A percentile compares a stretch with the other conserved stretches of the same genome.
Conservation (phyloP, 2,888 invertebrate genomes). For the Monochamus alternatus region DNA sequence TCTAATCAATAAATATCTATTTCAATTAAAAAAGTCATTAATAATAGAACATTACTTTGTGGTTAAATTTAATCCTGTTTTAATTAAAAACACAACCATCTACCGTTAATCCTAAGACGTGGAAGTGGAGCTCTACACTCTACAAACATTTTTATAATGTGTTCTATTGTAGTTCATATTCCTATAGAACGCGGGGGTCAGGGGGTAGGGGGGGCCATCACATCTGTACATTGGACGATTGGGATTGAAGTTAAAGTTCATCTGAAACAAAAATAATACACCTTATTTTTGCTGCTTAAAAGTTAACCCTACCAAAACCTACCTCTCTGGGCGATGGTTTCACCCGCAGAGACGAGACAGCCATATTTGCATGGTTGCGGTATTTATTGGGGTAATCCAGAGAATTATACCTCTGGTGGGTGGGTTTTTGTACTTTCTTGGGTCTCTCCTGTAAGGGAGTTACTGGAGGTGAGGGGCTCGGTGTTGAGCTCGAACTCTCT, state of each 20-base stretch:
- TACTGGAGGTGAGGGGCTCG: conserved; percentile 46
- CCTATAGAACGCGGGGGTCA: conserved; percentile 66
- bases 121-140: conserved; percentile 62
- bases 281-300: too few species aligned
- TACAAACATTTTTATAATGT: conserved; percentile 68
- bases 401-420: conserved; percentile 54
- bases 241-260: conserved; percentile 66
- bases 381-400: conserved; percentile 59
- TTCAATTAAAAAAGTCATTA: conserved; percentile 34
- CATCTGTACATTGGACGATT: conserved; percentile 66
- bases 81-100: conserved; percentile 43
- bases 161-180: conserved; percentile 67
- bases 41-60: conserved; percentile 33
- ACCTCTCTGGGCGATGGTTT: conserved; percentile 68
- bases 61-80: conserved; percentile 24
- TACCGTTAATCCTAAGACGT: conserved; percentile 51
- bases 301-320: conserved; percentile 29
- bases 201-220: conserved; percentile 65
- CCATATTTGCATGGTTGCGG: conserved; percentile 59
- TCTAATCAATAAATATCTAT: conserved; percentile 30
- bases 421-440: conserved; percentile 46
- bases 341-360: conserved; percentile 62
- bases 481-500: conserved; percentile 43
- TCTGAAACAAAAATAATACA: conserved; percentile 59
- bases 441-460: conserved; percentile 64